phyloP scores from a whole-genome alignment of 2,113 vertebrate species.

The Bujurquina vittata region DNA sequence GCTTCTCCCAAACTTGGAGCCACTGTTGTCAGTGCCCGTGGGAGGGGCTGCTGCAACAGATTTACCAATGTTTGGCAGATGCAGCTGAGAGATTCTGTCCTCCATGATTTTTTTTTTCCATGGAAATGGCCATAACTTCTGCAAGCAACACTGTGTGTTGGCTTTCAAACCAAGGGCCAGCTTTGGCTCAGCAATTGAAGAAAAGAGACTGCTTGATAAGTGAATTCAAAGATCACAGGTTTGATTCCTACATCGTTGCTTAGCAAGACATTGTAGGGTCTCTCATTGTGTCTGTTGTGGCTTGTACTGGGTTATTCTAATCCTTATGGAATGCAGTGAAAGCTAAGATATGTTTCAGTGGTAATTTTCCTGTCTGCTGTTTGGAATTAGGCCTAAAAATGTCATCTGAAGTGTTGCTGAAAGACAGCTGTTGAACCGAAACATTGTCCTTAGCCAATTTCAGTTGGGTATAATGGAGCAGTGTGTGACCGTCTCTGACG shows the following conservation, averaged over 20 bases:
- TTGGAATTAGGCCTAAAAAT: slow-evolving; percentile 1
- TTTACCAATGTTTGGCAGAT: neutral
- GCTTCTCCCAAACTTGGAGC: neutral
- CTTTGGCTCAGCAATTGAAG: neutral
- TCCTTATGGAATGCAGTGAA: slow-evolving; percentile 1
- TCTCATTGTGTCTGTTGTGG: neutral
- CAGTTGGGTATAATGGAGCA: slow-evolving; percentile 33
- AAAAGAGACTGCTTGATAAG: slow-evolving; percentile 13
- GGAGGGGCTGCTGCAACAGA: neutral
- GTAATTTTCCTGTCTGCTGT: neutral
- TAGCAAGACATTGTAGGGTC: neutral
- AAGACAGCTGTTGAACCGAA: slow-evolving; percentile 39
- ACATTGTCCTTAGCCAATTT: slow-evolving; percentile 28
- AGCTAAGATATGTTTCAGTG: neutral
- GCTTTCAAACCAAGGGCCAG: neutral
- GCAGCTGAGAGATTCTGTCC: too few species aligned
- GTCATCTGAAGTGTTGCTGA: slow-evolving; percentile 32
- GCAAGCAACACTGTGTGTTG: neutral
- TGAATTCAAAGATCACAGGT: slow-evolving; percentile 44
- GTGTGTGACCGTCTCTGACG: slow-evolving; percentile 48
- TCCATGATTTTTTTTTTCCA: too few species aligned
- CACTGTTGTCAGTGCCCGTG: neutral
- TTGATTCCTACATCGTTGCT: slow-evolving; percentile 21
- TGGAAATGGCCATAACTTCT: neutral
- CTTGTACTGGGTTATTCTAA: slow-evolving; percentile 16